Percentiles rank a stretch among this genome's conserved stretches.
Conservation (phyloP, 2,113 vertebrate genomes). For the Illadopsis cleaveri region DNA sequence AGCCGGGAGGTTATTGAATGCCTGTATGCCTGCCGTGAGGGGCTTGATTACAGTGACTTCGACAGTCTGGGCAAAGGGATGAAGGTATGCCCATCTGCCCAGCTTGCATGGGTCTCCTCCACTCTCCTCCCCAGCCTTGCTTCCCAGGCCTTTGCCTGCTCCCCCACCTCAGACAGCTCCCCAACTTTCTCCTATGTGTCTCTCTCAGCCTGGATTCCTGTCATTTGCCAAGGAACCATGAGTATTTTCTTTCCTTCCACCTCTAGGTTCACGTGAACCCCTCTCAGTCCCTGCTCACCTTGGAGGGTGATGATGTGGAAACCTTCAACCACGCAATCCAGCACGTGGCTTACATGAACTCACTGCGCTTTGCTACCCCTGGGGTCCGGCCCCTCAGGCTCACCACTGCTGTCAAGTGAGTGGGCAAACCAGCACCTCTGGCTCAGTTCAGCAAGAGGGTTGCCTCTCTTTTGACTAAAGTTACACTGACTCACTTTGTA, state of each 20-base stretch:
- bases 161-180: background rate
- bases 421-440: background rate
- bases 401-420: constrained; percentile 84
- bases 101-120: constrained; percentile 56
- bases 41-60: constrained; percentile 96
- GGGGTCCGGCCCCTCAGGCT: constrained; percentile 94
- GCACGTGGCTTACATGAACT: constrained; percentile 97
- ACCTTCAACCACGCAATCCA: constrained; percentile 96
- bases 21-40: constrained; percentile 97
- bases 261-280: constrained; percentile 95
- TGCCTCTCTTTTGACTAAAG: background rate
- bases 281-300: constrained; percentile 91
- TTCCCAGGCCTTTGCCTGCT: constrained; percentile 49
- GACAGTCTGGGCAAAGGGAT: constrained; percentile 98
- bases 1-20: constrained; percentile 97
- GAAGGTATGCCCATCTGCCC: constrained; percentile 85
- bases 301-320: constrained; percentile 96
- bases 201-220: background rate
- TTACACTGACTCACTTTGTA: background rate
- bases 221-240: background rate
- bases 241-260: background rate
- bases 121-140: constrained; percentile 14
- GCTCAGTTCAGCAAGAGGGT: background rate
- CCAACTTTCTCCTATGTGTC: background rate
- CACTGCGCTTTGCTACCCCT: constrained; percentile 93